Percentiles rank a stretch among this genome's conserved stretches.
Evolutionary conservation across 2,888 invertebrate species (phyloP).

Genomic region (Hypsopygia costalis): DNA sequence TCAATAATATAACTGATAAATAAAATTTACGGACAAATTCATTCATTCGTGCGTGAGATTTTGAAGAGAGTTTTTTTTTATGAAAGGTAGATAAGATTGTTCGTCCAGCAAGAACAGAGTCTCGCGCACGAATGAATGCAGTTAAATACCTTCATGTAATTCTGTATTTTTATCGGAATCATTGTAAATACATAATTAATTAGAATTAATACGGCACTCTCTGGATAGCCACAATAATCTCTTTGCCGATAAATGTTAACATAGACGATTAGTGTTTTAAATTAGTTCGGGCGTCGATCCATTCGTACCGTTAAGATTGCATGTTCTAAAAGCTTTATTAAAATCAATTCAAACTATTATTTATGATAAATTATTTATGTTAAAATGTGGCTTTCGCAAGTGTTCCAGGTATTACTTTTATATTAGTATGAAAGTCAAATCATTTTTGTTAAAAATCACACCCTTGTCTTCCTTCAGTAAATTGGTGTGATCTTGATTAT

Average conservation of each 20-base stretch:
- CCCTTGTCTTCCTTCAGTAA: constrained; percentile 11
- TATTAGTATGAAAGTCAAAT: not conserved
- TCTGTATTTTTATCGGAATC: constrained; percentile 3
- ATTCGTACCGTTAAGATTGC: too few relatives aligned
- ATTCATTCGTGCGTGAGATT: not conserved
- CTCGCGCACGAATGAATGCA: not conserved
- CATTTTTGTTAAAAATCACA: constrained; percentile 9
- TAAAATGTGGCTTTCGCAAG: not conserved
- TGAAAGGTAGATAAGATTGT: too few relatives aligned
- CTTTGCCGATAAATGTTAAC: constrained; percentile 5
- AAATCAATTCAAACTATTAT: too few relatives aligned
- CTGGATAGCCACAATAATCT: constrained; percentile 7
- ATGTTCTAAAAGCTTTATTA: too few relatives aligned
- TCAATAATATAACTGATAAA: constrained; percentile 2
- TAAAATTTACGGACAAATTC: not conserved
- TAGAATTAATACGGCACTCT: constrained; percentile 6
- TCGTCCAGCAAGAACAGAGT: too few relatives aligned
- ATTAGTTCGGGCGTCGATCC: not conserved
- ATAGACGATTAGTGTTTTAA: constrained; percentile 7
- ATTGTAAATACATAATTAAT: constrained; percentile 7
- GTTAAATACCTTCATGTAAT: not conserved
- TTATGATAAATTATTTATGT: too few relatives aligned
- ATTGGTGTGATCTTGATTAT: constrained; percentile 5
- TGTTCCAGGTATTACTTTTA: not conserved
- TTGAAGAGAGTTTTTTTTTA: not conserved